These are phyloP conservation scores for Dolichomitus sp. DNA, from an alignment of 2,888 invertebrate genomes.

Conservation along the genomic window DNA sequence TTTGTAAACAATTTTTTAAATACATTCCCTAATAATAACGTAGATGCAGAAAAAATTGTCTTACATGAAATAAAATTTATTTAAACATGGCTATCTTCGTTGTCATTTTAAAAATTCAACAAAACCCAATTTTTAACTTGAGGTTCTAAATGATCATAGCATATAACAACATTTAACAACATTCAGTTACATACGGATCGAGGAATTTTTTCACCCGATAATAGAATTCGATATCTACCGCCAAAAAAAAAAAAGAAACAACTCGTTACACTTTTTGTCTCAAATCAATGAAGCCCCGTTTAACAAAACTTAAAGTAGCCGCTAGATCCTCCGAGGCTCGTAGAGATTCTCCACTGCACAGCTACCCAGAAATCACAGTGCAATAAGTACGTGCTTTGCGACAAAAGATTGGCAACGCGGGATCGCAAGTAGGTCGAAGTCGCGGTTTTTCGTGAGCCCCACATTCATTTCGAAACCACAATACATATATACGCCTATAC, in stretches of 20 bases:
- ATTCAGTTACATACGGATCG: too few species aligned
- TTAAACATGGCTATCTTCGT: too few species aligned
- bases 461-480: constrained; percentile 20
- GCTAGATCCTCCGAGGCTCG: background rate
- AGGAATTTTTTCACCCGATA: too few species aligned
- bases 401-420: constrained; percentile 5
- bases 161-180: too few species aligned
- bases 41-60: too few species aligned
- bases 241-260: too few species aligned
- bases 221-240: too few species aligned
- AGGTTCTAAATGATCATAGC: too few species aligned
- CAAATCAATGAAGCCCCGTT: background rate
- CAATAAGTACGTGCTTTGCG: constrained; percentile 3
- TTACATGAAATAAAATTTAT: too few species aligned
- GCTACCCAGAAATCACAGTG: background rate
- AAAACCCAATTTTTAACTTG: background rate
- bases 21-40: too few species aligned
- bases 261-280: background rate
- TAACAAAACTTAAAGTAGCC: background rate
- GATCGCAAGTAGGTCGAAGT: constrained; percentile 30
- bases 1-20: too few species aligned
- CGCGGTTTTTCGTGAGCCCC: constrained; percentile 7
- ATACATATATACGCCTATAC: background rate
- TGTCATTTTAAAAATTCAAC: background rate
- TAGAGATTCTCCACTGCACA: background rate